Conservation (phyloP, 2,797 vertebrate species). For the Melanitta fusca region DNA sequence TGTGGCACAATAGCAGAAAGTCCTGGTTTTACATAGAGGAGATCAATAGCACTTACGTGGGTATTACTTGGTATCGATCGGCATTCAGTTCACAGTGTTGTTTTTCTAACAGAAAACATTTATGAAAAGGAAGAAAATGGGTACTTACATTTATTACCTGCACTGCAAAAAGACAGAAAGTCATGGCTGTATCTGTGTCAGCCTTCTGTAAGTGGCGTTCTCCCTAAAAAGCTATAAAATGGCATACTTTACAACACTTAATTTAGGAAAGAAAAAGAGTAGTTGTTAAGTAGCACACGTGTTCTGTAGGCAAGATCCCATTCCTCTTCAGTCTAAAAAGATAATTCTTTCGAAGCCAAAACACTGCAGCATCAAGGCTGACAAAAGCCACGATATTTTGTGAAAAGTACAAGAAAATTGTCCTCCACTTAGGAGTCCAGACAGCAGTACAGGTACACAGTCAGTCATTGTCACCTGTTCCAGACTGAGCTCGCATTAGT, state of each 20-base stretch:
- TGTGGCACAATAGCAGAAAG: rapidly evolving
- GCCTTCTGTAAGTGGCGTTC: background rate
- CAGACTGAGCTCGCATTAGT: background rate
- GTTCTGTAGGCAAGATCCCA: background rate
- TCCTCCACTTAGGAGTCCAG: background rate
- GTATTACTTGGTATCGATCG: background rate
- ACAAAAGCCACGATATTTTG: background rate
- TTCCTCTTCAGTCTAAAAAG: background rate
- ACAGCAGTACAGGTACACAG: background rate
- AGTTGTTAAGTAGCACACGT: background rate
- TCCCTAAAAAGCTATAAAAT: background rate
- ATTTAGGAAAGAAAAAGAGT: background rate
- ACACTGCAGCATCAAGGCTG: background rate
- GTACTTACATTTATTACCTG: background rate
- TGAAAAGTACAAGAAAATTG: background rate
- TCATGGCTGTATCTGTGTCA: rapidly evolving
- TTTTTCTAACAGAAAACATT: background rate
- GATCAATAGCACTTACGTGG: rapidly evolving
- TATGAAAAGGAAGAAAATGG: background rate
- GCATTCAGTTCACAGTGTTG: background rate
- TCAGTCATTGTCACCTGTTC: background rate
- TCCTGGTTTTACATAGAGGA: rapidly evolving
- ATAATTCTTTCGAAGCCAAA: background rate
- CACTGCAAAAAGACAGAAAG: background rate
- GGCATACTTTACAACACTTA: background rate